A percentile compares a stretch with the other conserved stretches of the same genome.
Evolutionary conservation across 2,113 vertebrate genomes (phyloP).

Genomic region (Zosterops hypoxanthus): DNA sequence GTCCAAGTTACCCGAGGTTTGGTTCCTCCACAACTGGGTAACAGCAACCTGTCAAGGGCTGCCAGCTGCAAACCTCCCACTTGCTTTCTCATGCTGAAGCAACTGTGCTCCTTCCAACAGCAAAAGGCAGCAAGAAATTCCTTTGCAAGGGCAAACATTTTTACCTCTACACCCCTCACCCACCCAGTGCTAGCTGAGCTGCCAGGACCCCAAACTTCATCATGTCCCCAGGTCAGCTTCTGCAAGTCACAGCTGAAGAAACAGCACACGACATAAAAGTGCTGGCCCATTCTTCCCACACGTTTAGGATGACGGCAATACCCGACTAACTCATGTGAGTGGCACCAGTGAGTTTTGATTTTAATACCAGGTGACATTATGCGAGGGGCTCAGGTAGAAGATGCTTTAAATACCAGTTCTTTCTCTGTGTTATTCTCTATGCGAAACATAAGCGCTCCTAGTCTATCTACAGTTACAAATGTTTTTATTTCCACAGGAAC

Average conservation of each 20-base stretch:
- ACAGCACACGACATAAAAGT: fast-evolving
- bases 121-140: background rate
- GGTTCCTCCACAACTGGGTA: fast-evolving
- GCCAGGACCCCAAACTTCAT: background rate
- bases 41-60: too few relatives aligned
- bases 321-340: fast-evolving
- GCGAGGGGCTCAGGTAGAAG: background rate
- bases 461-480: fast-evolving
- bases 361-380: fast-evolving
- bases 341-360: background rate
- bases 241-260: background rate
- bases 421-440: fast-evolving
- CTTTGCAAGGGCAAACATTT: background rate
- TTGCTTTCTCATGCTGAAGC: background rate
- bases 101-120: background rate
- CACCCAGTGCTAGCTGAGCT: fast-evolving
- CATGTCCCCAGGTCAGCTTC: background rate
- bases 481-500: background rate
- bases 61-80: background rate
- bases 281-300: background rate
- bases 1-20: background rate
- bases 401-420: background rate
- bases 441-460: fast-evolving
- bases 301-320: fast-evolving
- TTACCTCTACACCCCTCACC: fast-evolving